Percentiles rank a stretch among this genome's conserved stretches.
Conservation (phyloP, 2,113 vertebrate species). For the Sitta europaea region DNA sequence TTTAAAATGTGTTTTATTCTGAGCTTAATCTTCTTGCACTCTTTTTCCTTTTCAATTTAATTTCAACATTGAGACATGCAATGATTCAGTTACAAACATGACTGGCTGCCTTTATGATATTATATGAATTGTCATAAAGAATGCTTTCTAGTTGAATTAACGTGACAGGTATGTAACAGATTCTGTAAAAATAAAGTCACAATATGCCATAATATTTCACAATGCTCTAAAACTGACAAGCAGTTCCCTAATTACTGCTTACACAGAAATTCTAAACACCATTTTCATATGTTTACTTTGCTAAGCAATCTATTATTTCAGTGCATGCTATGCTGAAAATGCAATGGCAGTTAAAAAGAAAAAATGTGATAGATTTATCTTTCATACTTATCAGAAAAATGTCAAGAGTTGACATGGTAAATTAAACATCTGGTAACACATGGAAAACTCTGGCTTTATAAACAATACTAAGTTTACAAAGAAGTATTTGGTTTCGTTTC, state of each 20-base stretch:
- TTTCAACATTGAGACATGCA: slow-evolving; percentile 42
- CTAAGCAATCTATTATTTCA: slow-evolving; percentile 58
- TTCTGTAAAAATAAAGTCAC: slow-evolving; percentile 70
- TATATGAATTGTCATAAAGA: slow-evolving; percentile 69
- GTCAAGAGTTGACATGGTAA: slow-evolving; percentile 7
- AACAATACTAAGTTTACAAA: background rate
- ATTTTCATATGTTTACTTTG: slow-evolving; percentile 59
- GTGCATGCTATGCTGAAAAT: slow-evolving; percentile 26
- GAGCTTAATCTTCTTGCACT: background rate
- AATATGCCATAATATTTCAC: slow-evolving; percentile 75
- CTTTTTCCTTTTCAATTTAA: slow-evolving; percentile 46
- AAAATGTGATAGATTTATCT: slow-evolving; percentile 48
- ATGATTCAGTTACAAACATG: slow-evolving; percentile 64
- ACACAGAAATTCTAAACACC: slow-evolving; percentile 57
- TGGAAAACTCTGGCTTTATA: background rate
- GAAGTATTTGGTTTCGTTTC: background rate
- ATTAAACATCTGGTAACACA: slow-evolving; percentile 14
- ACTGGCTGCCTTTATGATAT: slow-evolving; percentile 69
- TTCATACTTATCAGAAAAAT: slow-evolving; percentile 31
- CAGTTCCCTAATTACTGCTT: slow-evolving; percentile 57
- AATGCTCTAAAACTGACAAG: slow-evolving; percentile 63
- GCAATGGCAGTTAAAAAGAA: slow-evolving; percentile 25
- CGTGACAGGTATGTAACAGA: slow-evolving; percentile 69
- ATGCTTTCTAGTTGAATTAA: slow-evolving; percentile 69
- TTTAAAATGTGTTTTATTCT: slow-evolving; percentile 16